Evolutionary conservation across 2,113 vertebrate species (phyloP), one percentile per base, ranked within the genome.

Genomic region (Neodon shergylaensis): DNA sequence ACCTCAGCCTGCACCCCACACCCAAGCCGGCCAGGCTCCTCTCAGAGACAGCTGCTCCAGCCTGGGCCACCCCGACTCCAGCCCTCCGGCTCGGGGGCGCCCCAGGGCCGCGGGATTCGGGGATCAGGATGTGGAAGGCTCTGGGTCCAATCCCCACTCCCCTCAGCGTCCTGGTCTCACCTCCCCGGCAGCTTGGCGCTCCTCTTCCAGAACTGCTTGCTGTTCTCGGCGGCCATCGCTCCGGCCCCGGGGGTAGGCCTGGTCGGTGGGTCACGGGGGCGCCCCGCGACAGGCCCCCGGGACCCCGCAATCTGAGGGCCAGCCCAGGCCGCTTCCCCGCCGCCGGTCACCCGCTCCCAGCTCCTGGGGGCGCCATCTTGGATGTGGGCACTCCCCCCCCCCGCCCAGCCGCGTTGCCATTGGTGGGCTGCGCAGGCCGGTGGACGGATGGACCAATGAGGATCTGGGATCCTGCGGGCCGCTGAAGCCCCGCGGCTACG

Each of bases 151-250:
- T 88, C 76, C 61, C 78, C 78, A 92, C 44, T 79, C 82, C 89
- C 79, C 76, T 68, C 72, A 44, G 95, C 87, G 93, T 95, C 95
- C 95, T 84, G 92, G 66, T 68, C 99, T 98, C 98, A 99, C 99
- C 99, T 99, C 97, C 99, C 99, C 63, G 99, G 99, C 98, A 99
- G 99, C 98, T 99, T 99, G 54, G 99, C 97, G 98, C 98, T 99
- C 98, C 99, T 99, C 98, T 99, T 99, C 99, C 99, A 99, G 97
- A 99, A 99, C 98, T 99, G 98, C 97, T 99, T 99, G 97, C 98
- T 98, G 98, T 99, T 99, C 91, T 99, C 99, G 96, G 99, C 99
- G 96, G 99, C 99, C 99, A 99, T 99, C 94, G 95, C 98, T 98
- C 96, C 82, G 90, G 96, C 96, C 95, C 61, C 82, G 94, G 92